Evolutionary conservation across 1,140 invertebrate species (phyloP), one percentile per base, ranked within the genome.

Genomic region (Orius insidiosus): DNA sequence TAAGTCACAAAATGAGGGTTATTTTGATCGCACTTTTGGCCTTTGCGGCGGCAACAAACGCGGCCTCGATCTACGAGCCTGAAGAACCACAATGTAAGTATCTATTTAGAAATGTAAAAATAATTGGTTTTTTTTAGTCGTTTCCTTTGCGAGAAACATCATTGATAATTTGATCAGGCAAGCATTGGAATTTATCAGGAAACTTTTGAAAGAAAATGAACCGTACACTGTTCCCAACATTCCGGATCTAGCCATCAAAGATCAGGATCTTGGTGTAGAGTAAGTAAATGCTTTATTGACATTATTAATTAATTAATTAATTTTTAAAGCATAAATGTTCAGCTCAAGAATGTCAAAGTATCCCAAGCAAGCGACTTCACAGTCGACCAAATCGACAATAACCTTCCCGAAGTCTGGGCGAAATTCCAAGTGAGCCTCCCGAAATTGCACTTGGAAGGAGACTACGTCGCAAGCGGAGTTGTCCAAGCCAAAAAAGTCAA

Each of bases 391-490:
- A 44, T 49, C 2, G 42, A 49, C 31, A 49, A 49, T 14, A 45
- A 49, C 30, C 6, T 45, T 8, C 11, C 45, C 7, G 37, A 31
- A 5, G 37, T 49, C 16, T 45, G 42, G 42, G 48, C 48, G 1
- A 49, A 45, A 33, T 49, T 49, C 32, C 6, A 40, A 15, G 48
- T 49, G 2, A 45, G 35, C 5, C 10, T 45, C 16, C 48, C 48
- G 5, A 31, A 9, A 10, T 18, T 46, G 19, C 16, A 45, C 5
- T 10, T 49, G 8, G 19, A 39, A 19, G 43, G 48, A 5, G 32
- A 43, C 3, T 49, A 39, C 36, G 37, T 11, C 2, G 44, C 32
- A 5, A 14, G 4, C 5, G 48, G 48, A 15, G 39, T 30, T 13
- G 33, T 39, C 2, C 45, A 33, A 2, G 48, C 36, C 9, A 45